A percentile compares a stretch with the other conserved stretches of the same genome.
Conservation (phyloP, 2,797 vertebrate genomes). For the Corythornis leucogaster region DNA sequence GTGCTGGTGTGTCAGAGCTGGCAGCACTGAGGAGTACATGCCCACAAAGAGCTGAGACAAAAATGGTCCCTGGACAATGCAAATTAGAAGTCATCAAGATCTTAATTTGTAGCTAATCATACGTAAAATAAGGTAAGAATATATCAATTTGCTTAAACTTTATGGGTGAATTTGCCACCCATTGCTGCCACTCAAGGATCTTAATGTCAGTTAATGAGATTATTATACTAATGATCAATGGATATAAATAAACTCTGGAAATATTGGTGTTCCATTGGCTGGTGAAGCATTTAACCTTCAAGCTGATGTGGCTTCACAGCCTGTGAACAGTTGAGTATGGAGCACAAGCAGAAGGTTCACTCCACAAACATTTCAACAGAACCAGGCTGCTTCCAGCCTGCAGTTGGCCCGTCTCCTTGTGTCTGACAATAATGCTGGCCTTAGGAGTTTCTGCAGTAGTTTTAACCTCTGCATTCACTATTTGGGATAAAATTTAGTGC, state of each 20-base stretch:
- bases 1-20: too few relatives aligned
- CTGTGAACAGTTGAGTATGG: fast-evolving
- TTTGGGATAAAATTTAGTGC: neutral
- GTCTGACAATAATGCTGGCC: neutral
- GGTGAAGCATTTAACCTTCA: neutral
- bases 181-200: too few relatives aligned
- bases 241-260: neutral
- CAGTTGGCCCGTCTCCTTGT: neutral
- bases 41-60: too few relatives aligned
- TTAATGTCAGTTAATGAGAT: too few relatives aligned
- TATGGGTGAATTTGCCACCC: too few relatives aligned
- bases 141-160: too few relatives aligned
- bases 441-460: neutral
- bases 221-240: neutral
- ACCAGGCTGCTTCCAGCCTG: neutral
- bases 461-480: neutral
- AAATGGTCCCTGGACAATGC: too few relatives aligned
- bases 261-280: neutral
- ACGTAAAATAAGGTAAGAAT: too few relatives aligned
- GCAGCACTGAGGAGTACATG: too few relatives aligned
- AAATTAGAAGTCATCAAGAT: too few relatives aligned
- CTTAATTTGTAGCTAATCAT: too few relatives aligned
- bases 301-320: fast-evolving
- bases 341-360: neutral
- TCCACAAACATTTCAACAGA: fast-evolving